Conservation (phyloP, 2,113 vertebrate species). For the Halcyon senegalensis region DNA sequence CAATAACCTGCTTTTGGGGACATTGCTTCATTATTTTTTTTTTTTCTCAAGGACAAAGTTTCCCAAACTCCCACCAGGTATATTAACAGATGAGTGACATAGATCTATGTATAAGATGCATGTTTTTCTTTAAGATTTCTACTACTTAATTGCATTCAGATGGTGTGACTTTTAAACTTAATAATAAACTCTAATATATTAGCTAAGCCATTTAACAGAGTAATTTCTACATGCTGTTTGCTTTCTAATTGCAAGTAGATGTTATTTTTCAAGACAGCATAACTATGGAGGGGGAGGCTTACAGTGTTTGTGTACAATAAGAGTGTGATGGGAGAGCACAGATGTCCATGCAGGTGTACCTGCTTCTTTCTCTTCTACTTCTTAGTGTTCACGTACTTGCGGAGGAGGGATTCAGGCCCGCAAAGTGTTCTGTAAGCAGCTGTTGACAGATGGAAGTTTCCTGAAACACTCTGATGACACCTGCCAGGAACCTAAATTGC, state of each 20-base stretch:
- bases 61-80: neutral
- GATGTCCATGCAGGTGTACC: neutral
- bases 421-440: slow-evolving; percentile 87
- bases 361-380: neutral
- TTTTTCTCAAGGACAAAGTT: neutral
- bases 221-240: neutral
- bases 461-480: slow-evolving; percentile 75
- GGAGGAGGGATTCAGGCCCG: slow-evolving; percentile 85
- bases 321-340: neutral
- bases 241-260: neutral
- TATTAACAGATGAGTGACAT: neutral
- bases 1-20: neutral
- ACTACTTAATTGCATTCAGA: neutral
- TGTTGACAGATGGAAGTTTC: slow-evolving; percentile 86
- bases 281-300: neutral
- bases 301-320: neutral
- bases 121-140: neutral
- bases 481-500: slow-evolving; percentile 77
- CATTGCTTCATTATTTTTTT: neutral
- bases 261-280: neutral
- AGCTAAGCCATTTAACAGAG: neutral
- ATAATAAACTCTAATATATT: neutral
- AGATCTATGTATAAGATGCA: neutral
- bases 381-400: slow-evolving; percentile 88
- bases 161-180: neutral